These are phyloP conservation scores for Sinhomidia bicolor DNA, from an alignment of 2,888 invertebrate genomes.

Conservation along the genomic window DNA sequence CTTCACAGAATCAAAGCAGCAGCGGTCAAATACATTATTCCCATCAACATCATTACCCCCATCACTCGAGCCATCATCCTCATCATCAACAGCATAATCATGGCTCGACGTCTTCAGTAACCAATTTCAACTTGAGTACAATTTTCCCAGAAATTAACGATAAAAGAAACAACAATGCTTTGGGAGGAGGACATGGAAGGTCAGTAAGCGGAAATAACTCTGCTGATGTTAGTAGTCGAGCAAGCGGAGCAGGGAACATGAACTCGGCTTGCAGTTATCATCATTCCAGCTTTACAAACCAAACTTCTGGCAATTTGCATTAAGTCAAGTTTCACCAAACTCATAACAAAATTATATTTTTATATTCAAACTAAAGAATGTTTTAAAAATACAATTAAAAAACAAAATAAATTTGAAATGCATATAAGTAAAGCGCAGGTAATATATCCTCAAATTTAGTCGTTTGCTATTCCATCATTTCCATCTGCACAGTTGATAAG, in stretches of 20 bases:
- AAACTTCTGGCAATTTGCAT: neutral
- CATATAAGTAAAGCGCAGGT: no score
- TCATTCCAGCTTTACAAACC: slow-evolving; percentile 35
- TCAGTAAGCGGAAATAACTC: neutral
- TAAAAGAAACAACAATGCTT: slow-evolving; percentile 77
- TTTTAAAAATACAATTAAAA: no score
- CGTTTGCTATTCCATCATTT: no score
- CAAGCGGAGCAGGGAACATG: slow-evolving; percentile 15
- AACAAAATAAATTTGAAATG: no score
- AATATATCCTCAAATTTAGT: neutral
- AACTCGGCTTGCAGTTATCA: slow-evolving; percentile 38
- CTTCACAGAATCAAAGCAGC: neutral
- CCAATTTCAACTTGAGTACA: slow-evolving; percentile 91
- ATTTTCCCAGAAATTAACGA: slow-evolving; percentile 92
- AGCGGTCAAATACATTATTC: neutral
- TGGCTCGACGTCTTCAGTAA: slow-evolving; percentile 82
- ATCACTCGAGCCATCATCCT: slow-evolving; percentile 10
- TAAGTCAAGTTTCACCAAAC: no score
- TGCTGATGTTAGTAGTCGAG: neutral
- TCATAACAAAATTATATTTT: no score
- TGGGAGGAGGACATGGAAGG: neutral
- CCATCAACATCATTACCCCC: slow-evolving; percentile 48
- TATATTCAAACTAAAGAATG: neutral
- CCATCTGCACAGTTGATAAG: no score
- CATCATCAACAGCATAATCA: slow-evolving; percentile 53